Evolutionary conservation across 1,140 invertebrate genomes (phyloP).

Genomic region (Achatina immaculata): DNA sequence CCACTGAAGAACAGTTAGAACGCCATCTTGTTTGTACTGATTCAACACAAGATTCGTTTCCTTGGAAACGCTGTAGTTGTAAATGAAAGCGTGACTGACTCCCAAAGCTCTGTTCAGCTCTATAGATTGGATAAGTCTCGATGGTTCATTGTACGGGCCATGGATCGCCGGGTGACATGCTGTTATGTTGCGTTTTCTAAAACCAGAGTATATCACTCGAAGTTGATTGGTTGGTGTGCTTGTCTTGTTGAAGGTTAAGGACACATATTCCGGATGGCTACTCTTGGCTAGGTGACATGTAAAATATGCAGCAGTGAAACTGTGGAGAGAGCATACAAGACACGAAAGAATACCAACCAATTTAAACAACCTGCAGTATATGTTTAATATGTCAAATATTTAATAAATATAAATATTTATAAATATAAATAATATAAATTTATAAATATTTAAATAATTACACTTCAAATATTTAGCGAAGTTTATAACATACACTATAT

Average conservation of each 20-base stretch:
- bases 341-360: no score
- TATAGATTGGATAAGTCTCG: constrained; percentile 7
- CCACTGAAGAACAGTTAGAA: constrained; percentile 12
- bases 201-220: neutral
- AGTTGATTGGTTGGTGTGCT: constrained; percentile 1
- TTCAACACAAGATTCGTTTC: neutral
- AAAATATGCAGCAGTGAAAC: neutral
- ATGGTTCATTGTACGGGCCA: neutral
- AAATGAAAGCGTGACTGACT: constrained; percentile 9
- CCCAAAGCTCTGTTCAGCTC: constrained; percentile 17
- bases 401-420: no score
- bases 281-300: neutral
- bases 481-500: no score
- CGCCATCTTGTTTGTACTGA: neutral
- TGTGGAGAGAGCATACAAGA: no score
- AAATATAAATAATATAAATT: no score
- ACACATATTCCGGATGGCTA: neutral
- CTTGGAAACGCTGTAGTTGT: constrained; percentile 15
- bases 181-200: neutral
- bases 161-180: constrained; percentile 5
- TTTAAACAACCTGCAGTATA: no score
- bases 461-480: no score
- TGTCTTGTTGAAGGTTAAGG: neutral
- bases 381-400: no score
- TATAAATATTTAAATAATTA: no score